Evolutionary conservation across 2,113 vertebrate species (phyloP).

Genomic region (Datnioides undecimradiatus): DNA sequence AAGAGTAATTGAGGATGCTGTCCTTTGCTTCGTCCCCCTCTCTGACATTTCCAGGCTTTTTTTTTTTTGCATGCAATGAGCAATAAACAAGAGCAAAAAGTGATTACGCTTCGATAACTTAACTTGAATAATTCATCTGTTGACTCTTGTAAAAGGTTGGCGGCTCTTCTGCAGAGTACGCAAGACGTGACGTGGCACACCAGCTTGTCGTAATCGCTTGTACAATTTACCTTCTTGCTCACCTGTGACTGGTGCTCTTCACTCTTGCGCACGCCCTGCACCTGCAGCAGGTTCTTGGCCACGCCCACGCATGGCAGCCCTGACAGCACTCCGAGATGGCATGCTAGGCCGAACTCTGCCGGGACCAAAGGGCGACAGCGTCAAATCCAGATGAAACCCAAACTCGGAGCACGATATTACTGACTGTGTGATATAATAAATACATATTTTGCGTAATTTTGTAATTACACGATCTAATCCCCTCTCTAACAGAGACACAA

Average conservation of each 20-base stretch:
- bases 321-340: slow-evolving; percentile 92
- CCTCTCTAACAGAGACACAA: background rate
- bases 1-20: slow-evolving; percentile 33
- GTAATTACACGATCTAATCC: background rate
- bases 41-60: slow-evolving; percentile 28
- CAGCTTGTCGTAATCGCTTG: background rate
- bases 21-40: slow-evolving; percentile 40
- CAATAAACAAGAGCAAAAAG: slow-evolving; percentile 5
- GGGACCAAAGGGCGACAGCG: background rate
- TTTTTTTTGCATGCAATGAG: slow-evolving; percentile 13
- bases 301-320: slow-evolving; percentile 92
- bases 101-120: slow-evolving; percentile 25
- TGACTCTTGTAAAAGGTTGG: background rate
- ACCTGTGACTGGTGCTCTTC: slow-evolving; percentile 90
- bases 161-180: background rate
- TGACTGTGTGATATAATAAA: background rate
- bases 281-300: slow-evolving; percentile 95
- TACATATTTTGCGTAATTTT: background rate
- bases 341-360: slow-evolving; percentile 93
- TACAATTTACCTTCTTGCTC: slow-evolving; percentile 12
- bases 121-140: slow-evolving; percentile 31
- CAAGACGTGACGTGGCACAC: background rate
- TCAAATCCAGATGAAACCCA: background rate
- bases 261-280: slow-evolving; percentile 88
- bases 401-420: background rate